A percentile compares a stretch with the other conserved stretches of the same genome.
These are phyloP conservation scores for Hydroisotoma schaefferi DNA, from an alignment of 2,888 invertebrate genomes.

Conservation along the genomic window DNA sequence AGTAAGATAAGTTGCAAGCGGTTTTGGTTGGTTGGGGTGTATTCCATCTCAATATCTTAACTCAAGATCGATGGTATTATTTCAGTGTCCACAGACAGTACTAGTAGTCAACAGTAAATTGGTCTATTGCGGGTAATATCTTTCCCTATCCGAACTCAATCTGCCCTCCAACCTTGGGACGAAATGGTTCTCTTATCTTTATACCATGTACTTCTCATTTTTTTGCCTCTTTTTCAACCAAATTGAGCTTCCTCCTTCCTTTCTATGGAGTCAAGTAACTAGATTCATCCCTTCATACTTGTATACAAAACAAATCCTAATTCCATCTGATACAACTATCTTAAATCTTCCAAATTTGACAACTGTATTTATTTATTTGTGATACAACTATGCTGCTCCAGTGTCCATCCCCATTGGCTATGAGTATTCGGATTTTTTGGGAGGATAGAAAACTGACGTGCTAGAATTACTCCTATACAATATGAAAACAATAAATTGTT, in stretches of 20 bases:
- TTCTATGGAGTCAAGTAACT: too few relatives aligned
- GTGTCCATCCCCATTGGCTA: too few relatives aligned
- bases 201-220: constrained; percentile 18
- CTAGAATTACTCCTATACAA: too few relatives aligned
- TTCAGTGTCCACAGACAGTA: constrained; percentile 37
- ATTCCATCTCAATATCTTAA: constrained; percentile 28
- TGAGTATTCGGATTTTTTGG: too few relatives aligned
- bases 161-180: constrained; percentile 44
- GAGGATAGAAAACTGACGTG: too few relatives aligned
- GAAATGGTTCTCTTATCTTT: constrained; percentile 21
- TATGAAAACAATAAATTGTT: too few relatives aligned
- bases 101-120: too few relatives aligned
- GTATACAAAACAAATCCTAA: neutral
- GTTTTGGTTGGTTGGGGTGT: too few relatives aligned
- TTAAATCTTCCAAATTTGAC: too few relatives aligned
- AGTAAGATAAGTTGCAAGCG: constrained; percentile 1
- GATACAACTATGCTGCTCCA: too few relatives aligned
- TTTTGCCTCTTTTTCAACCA: neutral
- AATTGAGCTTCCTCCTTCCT: neutral
- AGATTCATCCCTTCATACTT: too few relatives aligned
- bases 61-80: constrained; percentile 41
- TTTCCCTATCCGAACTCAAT: constrained; percentile 27
- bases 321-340: constrained; percentile 1
- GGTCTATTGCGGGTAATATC: constrained; percentile 42
- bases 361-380: too few relatives aligned